A percentile compares a stretch with the other conserved stretches of the same genome.
These are phyloP conservation scores for Pelecanus crispus DNA, from an alignment of 2,113 vertebrate genomes.

Conservation along the genomic window DNA sequence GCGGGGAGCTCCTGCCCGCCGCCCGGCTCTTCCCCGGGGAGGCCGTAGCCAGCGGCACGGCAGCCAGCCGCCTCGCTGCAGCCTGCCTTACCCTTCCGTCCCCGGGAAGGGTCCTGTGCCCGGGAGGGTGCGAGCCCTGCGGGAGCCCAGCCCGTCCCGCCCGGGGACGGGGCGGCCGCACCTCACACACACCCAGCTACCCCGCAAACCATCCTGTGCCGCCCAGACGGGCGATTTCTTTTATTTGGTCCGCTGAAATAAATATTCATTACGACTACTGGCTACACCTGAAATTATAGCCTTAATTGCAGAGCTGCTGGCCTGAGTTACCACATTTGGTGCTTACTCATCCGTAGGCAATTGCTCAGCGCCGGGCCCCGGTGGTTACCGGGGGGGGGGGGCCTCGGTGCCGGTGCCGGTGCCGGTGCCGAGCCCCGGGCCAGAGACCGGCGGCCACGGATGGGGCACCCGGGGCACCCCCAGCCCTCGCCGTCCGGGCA, in stretches of 20 bases:
- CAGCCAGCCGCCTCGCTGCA: background rate
- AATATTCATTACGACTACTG: slow-evolving; percentile 27
- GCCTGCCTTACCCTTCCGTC: background rate
- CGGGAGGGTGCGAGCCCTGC: background rate
- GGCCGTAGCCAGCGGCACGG: background rate
- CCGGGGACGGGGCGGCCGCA: too few relatives aligned
- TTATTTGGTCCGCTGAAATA: background rate
- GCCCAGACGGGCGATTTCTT: background rate
- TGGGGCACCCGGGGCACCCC: background rate
- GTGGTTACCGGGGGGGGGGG: background rate
- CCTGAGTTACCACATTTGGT: background rate
- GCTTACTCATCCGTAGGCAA: slow-evolving; percentile 9
- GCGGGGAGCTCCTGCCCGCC: background rate
- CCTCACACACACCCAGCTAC: too few relatives aligned
- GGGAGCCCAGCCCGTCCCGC: background rate
- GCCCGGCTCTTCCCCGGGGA: background rate
- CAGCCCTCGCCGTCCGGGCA: background rate
- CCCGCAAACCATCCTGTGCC: rapidly evolving
- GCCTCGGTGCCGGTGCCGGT: background rate
- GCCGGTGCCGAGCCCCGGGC: background rate
- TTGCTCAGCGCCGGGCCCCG: background rate
- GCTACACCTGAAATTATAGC: slow-evolving; percentile 41
- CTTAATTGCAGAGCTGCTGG: slow-evolving; percentile 29
- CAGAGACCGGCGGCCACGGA: background rate
- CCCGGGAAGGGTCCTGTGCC: background rate